A percentile compares a stretch with the other conserved stretches of the same genome.
Evolutionary conservation across 2,888 invertebrate genomes (phyloP).

Genomic region (Plagiodera versicolora): DNA sequence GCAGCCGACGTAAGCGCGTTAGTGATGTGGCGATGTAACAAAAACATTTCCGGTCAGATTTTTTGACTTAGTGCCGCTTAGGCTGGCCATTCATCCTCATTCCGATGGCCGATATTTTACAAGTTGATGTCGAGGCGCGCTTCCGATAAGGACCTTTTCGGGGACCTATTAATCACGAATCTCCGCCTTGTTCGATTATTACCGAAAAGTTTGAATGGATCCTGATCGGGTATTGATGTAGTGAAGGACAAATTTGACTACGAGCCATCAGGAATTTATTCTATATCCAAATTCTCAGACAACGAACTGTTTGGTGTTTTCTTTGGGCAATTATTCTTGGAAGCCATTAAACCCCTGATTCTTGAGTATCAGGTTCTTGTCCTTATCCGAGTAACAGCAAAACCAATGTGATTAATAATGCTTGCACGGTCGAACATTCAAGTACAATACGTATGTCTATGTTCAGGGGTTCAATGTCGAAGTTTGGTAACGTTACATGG

Average conservation of each 20-base stretch:
- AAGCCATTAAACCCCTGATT: too few relatives aligned
- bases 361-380: too few relatives aligned
- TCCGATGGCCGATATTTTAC: conserved; percentile 13
- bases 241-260: too few relatives aligned
- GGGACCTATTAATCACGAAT: not conserved
- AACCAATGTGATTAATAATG: not conserved
- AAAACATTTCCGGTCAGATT: conserved; percentile 42
- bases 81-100: not conserved
- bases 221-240: too few relatives aligned
- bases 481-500: not conserved
- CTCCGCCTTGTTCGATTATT: not conserved
- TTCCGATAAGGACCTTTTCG: not conserved
- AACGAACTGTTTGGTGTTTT: too few relatives aligned
- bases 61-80: conserved; percentile 42
- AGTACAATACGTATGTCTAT: not conserved
- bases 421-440: not conserved
- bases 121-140: not conserved
- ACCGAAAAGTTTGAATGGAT: not conserved
- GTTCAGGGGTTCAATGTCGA: not conserved
- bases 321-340: too few relatives aligned
- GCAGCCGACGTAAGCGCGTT: conserved; percentile 44
- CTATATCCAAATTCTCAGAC: too few relatives aligned
- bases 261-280: too few relatives aligned
- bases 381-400: too few relatives aligned
- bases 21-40: conserved; percentile 46